These are phyloP conservation scores for Acanthosepion lycidas DNA, from an alignment of 2,888 invertebrate species.

Conservation along the genomic window DNA sequence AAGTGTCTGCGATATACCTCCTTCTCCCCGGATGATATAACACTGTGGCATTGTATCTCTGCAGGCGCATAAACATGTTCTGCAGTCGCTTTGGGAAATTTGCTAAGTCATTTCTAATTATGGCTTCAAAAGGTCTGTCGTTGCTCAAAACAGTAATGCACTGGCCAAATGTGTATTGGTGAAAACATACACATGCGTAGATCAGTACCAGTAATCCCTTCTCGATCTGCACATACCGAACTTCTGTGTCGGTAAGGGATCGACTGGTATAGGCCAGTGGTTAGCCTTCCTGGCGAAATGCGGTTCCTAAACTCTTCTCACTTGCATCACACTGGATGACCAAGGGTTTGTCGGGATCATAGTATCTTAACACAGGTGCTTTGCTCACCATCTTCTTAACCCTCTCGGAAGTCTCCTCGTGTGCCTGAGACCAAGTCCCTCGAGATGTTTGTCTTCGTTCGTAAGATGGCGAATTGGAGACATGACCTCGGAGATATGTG, in stretches of 20 bases:
- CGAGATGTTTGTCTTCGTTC: constrained; percentile 51
- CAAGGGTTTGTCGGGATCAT: no score
- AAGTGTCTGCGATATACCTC: no score
- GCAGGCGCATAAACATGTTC: no score
- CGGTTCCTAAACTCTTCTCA: neutral
- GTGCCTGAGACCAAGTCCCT: constrained; percentile 51
- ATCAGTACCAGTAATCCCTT: constrained; percentile 56
- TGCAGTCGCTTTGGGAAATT: no score
- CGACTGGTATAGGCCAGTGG: constrained; percentile 55
- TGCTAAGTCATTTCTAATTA: no score
- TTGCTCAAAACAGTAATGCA: no score
- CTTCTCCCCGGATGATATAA: no score
- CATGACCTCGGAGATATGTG: constrained; percentile 51
- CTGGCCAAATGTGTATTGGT: no score
- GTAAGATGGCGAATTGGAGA: constrained; percentile 55
- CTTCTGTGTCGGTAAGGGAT: constrained; percentile 53
- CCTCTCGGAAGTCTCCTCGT: constrained; percentile 52
- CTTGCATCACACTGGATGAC: no score
- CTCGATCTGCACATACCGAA: constrained; percentile 48
- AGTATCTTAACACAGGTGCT: constrained; percentile 48
- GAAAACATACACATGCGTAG: no score
- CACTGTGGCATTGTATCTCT: no score
- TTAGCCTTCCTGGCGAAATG: constrained; percentile 48
- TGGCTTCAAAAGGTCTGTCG: no score
- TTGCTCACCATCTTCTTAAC: constrained; percentile 52